Evolutionary conservation across 2,797 vertebrate genomes (phyloP), one percentile per base, ranked within the genome.

Genomic region (Tenualosa thibaudeaui): DNA sequence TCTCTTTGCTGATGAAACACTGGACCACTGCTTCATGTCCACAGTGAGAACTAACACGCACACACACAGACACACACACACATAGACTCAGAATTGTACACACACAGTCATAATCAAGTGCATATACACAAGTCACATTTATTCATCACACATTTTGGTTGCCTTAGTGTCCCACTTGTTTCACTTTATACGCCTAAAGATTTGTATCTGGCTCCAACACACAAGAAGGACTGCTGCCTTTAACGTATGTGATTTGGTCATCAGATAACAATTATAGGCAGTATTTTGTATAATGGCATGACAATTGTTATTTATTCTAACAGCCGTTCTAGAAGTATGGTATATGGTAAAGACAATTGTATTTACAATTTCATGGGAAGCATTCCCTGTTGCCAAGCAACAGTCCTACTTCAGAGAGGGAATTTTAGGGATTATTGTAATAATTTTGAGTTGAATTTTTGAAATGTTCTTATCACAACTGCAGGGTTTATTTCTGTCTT

Each of bases 11-110:
- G 97, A 98, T 81, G 96, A 98, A 90, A 95, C 93, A 0, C 91
- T 96, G 92, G 96, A 98, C 89, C 97, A 98, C 92, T 98, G 97
- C 92, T 94, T 93, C 1, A 93, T 97, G 91, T 97, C 97, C 78
- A 97, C 97, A 81, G 97, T 97, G 93, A 94, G 92, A 22, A 0
- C 19, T 5, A 75, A 75, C 68, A 75, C 68, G 19, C 68, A 75
- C 31, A 40, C 68, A 40, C 56, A 58, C 56, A 56, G 22, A 62
- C 58, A 26, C n/a, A 62, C n/a, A 26, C n/a, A 26, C n/a, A 26
- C 54, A 58, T 19, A 58, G 19, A 58, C 56, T 22, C 56, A 58
- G 19, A 22, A 0, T 7, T 19, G 5, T 4, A 22, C 56, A 58
- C 56, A 22, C 56, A 58, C 56, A 58, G 31, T 31, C 19, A 58